Evolutionary conservation across 2,888 invertebrate species (phyloP).

Genomic region (Nineta flava): DNA sequence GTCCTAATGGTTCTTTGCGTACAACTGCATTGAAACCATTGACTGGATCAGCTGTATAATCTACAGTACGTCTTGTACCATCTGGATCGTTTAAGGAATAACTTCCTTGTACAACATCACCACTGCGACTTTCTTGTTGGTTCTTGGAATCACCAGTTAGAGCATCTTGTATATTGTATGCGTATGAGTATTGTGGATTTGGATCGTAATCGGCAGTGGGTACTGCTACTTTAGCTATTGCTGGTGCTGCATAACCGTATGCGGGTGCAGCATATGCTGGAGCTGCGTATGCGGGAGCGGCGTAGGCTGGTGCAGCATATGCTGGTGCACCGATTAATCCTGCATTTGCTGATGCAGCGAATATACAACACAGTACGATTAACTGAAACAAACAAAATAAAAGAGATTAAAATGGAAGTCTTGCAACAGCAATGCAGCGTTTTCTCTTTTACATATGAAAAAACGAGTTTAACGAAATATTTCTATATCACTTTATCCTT

Average conservation of each 20-base stretch:
- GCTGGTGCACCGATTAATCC: constrained; percentile 28
- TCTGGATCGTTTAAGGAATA: constrained; percentile 31
- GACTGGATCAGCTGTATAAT: constrained; percentile 32
- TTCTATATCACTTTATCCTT: too few relatives aligned
- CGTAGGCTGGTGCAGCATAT: constrained; percentile 26
- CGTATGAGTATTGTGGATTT: constrained; percentile 31
- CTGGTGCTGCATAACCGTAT: constrained; percentile 12
- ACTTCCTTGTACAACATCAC: constrained; percentile 31
- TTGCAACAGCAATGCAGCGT: too few relatives aligned
- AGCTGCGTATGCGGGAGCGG: constrained; percentile 16
- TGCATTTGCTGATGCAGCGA: neutral
- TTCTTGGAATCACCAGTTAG: constrained; percentile 31
- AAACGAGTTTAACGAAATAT: too few relatives aligned
- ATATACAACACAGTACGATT: neutral
- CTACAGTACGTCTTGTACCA: constrained; percentile 30
- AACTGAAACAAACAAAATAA: neutral
- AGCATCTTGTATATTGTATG: constrained; percentile 30
- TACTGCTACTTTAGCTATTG: constrained; percentile 3
- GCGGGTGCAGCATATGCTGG: constrained; percentile 6
- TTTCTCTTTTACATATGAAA: too few relatives aligned
- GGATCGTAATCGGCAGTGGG: constrained; percentile 22
- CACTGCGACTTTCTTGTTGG: constrained; percentile 29
- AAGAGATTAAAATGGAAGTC: neutral
- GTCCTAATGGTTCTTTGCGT: constrained; percentile 15
- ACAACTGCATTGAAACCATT: constrained; percentile 34